Evolutionary conservation across 2,797 vertebrate species (phyloP).

Genomic region (Myotis daubentonii): DNA sequence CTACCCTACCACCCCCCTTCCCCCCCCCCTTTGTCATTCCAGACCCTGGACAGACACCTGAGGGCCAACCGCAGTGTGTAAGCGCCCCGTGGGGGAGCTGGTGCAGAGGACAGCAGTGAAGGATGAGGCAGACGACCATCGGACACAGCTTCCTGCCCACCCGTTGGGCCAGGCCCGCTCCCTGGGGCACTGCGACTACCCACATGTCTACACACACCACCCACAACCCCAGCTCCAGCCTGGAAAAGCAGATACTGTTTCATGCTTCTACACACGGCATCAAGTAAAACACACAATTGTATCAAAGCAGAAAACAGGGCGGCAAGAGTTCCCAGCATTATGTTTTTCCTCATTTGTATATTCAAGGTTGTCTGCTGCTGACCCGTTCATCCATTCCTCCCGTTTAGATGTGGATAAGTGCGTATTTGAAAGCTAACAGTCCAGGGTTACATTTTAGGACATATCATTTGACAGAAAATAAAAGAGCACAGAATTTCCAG

Average conservation of each 20-base stretch:
- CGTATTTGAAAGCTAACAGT: background rate
- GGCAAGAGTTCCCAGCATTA: background rate
- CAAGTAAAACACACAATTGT: background rate
- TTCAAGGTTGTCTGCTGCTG: background rate
- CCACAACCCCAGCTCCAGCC: no score
- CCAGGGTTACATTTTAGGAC: background rate
- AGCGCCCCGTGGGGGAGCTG: accelerated
- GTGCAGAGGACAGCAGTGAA: background rate
- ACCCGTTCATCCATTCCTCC: background rate
- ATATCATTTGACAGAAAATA: background rate
- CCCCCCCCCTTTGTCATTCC: background rate
- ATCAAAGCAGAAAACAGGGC: background rate
- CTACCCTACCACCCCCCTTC: background rate
- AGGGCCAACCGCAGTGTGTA: background rate
- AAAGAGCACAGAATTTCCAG: background rate
- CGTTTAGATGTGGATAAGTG: background rate
- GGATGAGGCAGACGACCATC: no score
- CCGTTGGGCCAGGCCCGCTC: background rate
- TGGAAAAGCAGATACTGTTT: background rate
- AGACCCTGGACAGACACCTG: background rate
- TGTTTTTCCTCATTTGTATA: background rate
- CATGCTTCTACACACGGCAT: no score
- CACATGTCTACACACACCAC: background rate
- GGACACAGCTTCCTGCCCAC: background rate
- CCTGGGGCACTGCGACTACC: background rate